Base-by-base conservation (phyloP, 2,113 vertebrate genomes). In the Sylvia atricapilla region DNA sequence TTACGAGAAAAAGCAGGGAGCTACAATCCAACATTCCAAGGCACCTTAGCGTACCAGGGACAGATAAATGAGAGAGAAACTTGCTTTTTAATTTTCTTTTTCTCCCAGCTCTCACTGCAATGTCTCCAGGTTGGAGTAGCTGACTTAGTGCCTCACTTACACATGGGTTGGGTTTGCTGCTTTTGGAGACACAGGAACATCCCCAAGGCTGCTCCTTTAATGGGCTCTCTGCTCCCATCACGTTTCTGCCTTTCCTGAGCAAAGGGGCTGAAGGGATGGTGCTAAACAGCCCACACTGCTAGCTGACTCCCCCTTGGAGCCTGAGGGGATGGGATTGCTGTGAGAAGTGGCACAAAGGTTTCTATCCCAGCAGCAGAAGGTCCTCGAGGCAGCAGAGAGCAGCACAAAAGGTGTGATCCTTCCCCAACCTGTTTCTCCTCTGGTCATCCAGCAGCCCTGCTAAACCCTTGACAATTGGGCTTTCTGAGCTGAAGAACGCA, bases 221-320 rank as follows among this genome's bases (percentile, higher is more conserved):
- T 5, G 43, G 47, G 39, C 33, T 69, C 53, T 37, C 84, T 81
- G 80, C 52, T 94, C 46, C 74, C 27, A 11, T 13, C 12, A 0
- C 0, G 0, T 18, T 66, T 3, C 2, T 41, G 27, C 25, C 49
- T 15, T 58, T 85, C 67, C 67, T 41, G 37, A 76, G 67, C 75
- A 46, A 43, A 72, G n/a, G 21, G 31, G 7, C 27, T 0, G 3
- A 66, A 41, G 0, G 8, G 44, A 31, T 49, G 85, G 31, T 58
- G 60, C 41, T 23, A 4, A 76, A 58, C 0, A 1, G 49, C 39
- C 75, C 75, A 3, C 8, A 69, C 66, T 91, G 8, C 2, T 37
- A 31, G 24, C 58, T 94, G 88, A 12, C 5, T 80, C 53, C 35
- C 37, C n/a, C 25, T 43, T 33, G 50, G 50, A 63, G 22, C 23